These are phyloP conservation scores for Fistularia tabacaria DNA, from an alignment of 2,797 vertebrate genomes.

Conservation along the genomic window DNA sequence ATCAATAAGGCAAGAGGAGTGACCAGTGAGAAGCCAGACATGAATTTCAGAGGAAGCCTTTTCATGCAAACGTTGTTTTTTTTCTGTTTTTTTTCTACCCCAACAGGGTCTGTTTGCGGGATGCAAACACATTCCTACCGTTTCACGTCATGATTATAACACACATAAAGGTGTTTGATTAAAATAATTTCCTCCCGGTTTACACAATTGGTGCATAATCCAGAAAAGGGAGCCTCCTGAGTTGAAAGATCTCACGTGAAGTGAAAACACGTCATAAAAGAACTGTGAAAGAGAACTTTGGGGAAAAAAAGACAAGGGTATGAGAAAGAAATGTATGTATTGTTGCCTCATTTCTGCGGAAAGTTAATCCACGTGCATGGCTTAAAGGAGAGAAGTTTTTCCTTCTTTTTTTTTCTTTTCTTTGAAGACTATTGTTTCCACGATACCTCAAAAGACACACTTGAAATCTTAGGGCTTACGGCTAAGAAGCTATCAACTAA, in stretches of 20 bases:
- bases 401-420: constrained; percentile 14
- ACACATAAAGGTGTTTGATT: too few relatives aligned
- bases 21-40: constrained; percentile 32
- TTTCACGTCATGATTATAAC: too few relatives aligned
- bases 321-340: constrained; percentile 55
- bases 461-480: constrained; percentile 78
- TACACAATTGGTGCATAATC: too few relatives aligned
- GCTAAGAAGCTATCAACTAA: constrained; percentile 88
- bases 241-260: constrained; percentile 1
- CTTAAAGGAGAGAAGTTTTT: constrained; percentile 43
- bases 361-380: constrained; percentile 54
- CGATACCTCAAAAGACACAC: constrained; percentile 57
- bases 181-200: too few relatives aligned
- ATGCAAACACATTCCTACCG: too few relatives aligned
- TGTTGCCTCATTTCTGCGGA: constrained; percentile 43
- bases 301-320: constrained; percentile 46
- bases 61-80: constrained; percentile 36
- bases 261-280: background rate
- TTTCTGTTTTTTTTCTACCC: constrained; percentile 36
- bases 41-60: constrained; percentile 53
- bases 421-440: constrained; percentile 54
- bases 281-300: background rate
- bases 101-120: constrained; percentile 11
- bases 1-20: constrained; percentile 61
- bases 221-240: too few relatives aligned